Evolutionary conservation across 2,797 vertebrate genomes (phyloP), one percentile per base, ranked within the genome.

Genomic region (Muscicapa comitata): DNA sequence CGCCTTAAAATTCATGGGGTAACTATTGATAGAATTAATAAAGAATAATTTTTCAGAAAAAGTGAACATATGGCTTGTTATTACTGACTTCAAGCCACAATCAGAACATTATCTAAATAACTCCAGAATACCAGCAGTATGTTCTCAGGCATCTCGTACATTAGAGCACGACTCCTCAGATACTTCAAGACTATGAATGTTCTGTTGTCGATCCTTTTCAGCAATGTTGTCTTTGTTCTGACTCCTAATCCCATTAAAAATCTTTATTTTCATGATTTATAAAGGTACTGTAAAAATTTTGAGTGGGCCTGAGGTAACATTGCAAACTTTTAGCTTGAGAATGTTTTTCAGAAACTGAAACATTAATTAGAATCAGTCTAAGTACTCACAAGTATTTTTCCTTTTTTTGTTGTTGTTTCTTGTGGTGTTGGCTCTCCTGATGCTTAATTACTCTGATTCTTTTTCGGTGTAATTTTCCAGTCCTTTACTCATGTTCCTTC

Each of bases 11-110:
- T 90, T 93, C 82, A 42, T 5, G 2, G 75, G 33, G 28, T 59
- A 81, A 62, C 85, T 96, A 90, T 61, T 84, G 84, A 82, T 93
- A 88, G 84, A 93, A 94, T 94, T 94, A 96, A 94, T 95, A 96
- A 90, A 75, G 84, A 92, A 63, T 75, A 80, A 42, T 84, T 86
- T 95, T 91, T 94, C 66, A 93, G 70, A 67, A 91, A 62, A 89
- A 92, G 58, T 55, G 82, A 96, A 94, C 95, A 94, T 95, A 96
- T 95, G 96, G 95, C 87, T 94, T 93, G 94, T 95, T 94, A 92
- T 93, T 92, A 78, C 73, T 91, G 87, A 93, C 77, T 97, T 95
- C 81, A 81, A 91, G 83, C 73, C 63, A 78, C 91, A 88, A 86
- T 80, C 91, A 90, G 91, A 92, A 94, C 82, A 71, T 73, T 88